Evolutionary conservation across 2,797 vertebrate genomes (phyloP).

Genomic region (Tangara arthus): DNA sequence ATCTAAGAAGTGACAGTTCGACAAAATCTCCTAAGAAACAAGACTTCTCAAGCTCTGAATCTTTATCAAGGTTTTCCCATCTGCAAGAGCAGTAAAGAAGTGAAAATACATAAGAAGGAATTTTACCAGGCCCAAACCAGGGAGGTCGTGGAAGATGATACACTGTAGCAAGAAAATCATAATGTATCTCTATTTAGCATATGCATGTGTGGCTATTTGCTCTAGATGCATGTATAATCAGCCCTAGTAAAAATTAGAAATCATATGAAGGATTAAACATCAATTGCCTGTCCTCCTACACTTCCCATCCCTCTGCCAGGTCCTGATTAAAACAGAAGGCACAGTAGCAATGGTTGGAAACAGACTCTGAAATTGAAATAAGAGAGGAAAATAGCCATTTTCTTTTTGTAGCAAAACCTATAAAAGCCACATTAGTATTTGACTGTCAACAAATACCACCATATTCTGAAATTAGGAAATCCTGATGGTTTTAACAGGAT

Average conservation of each 20-base stretch:
- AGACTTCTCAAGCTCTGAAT: neutral
- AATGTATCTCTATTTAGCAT: conserved; percentile 7
- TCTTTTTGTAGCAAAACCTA: neutral
- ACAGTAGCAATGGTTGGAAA: neutral
- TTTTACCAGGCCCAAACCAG: neutral
- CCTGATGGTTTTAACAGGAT: neutral
- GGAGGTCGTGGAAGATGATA: neutral
- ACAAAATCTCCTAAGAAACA: conserved; percentile 20
- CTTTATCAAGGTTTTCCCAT: neutral
- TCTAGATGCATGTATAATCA: conserved; percentile 62
- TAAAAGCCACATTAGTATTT: neutral
- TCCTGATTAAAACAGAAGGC: conserved; percentile 44
- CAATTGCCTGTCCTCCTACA: conserved; percentile 57
- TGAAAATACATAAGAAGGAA: neutral
- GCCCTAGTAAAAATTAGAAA: conserved; percentile 33
- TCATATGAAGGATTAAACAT: conserved; percentile 51
- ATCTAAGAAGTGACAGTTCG: neutral
- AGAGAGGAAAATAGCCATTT: conserved; percentile 3
- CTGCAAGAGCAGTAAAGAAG: neutral
- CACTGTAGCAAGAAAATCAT: neutral
- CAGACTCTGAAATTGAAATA: neutral
- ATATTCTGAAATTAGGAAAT: neutral
- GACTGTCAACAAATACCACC: neutral
- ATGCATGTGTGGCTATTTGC: conserved; percentile 6
- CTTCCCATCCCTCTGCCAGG: conserved; percentile 26